A percentile compares a stretch with the other conserved stretches of the same genome.
Evolutionary conservation across 2,113 vertebrate genomes (phyloP).

Genomic region (Nerophis lumbriciformis): DNA sequence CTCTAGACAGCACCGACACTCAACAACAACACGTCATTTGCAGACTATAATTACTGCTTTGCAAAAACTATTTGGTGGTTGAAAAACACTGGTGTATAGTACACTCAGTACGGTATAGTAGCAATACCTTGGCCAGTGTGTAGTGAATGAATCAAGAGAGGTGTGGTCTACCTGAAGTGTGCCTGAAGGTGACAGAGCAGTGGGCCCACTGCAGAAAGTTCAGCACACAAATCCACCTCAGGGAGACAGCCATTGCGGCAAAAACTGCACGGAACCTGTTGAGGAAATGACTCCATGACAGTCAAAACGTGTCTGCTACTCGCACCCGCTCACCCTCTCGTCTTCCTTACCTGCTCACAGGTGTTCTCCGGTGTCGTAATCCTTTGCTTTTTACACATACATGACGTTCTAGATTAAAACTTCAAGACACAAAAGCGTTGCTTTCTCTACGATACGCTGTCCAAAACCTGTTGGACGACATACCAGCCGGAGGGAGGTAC

Average conservation of each 20-base stretch:
- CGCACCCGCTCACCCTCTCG: constrained; percentile 16
- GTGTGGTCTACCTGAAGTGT: constrained; percentile 41
- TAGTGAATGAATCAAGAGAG: not conserved
- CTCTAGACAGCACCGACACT: too few species aligned
- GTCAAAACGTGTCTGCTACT: not conserved
- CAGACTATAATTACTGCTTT: too few species aligned
- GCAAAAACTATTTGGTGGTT: too few species aligned
- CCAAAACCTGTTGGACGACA: constrained; percentile 61
- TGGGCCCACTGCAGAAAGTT: constrained; percentile 39
- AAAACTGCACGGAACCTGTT: not conserved
- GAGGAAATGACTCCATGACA: not conserved
- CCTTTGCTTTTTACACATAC: not conserved
- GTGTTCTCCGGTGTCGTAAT: not conserved
- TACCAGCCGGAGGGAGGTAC: constrained; percentile 32
- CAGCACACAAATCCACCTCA: constrained; percentile 33
- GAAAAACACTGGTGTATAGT: too few species aligned
- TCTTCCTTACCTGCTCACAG: not conserved
- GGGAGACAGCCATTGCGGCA: constrained; percentile 26
- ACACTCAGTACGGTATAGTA: too few species aligned
- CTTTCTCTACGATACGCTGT: not conserved
- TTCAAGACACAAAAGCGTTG: not conserved
- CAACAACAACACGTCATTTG: too few species aligned
- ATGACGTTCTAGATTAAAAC: not conserved
- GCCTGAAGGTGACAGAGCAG: constrained; percentile 34
- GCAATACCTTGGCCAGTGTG: too few species aligned